Base-by-base conservation (phyloP, 30 jellyfish, hydroid and myxozoan genomes). In the Aurelia aurita region DNA sequence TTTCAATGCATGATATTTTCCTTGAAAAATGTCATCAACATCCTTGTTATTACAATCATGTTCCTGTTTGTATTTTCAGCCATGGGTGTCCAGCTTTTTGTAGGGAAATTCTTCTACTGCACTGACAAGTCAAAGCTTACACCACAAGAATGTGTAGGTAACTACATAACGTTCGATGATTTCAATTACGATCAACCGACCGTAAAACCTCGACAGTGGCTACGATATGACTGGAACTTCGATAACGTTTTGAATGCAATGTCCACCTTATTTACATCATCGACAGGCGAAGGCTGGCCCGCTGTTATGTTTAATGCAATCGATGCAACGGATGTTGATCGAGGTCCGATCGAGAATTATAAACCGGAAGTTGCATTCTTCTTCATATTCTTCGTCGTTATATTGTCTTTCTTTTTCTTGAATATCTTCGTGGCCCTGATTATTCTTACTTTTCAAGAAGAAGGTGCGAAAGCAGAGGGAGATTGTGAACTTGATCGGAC, bases 1-100 rank as follows among this genome's bases (percentile, higher is more conserved):
- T 93, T 93, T 64, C 98, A 93, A 53, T 93, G 98, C 89, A 93
- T 93, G 98, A 72, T 93, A 58, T 93, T 79, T 69, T 93, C 98
- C 23, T 83, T 93, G 89, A 93, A 93, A 71, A 93, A 93, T 55
- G 98, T 93, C 65, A 84, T 93, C 78, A 93, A 93, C 45, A 93
- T 93, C 15, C 63, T 93, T 79, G 97, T 93, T 60, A 93, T 93
- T 49, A 93, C 98, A 18, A 32, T 93, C 1, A 96, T 87, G 44
- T 93, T 93, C 77, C 83, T 93, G 63, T 70, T 93, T 32, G 89
- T 93, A n/a, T 93, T 93, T 71, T 60, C 98, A 19, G 98, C 89
- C 13, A 93, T 93, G 87, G 98, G 98, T 14, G 98, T 93, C 12
- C 98, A 93, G 74, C 71, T 93, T 32, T 93, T 93, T 45, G 74